These are phyloP conservation scores for Carapus acus DNA, from an alignment of 2,797 vertebrate genomes.

Conservation along the genomic window DNA sequence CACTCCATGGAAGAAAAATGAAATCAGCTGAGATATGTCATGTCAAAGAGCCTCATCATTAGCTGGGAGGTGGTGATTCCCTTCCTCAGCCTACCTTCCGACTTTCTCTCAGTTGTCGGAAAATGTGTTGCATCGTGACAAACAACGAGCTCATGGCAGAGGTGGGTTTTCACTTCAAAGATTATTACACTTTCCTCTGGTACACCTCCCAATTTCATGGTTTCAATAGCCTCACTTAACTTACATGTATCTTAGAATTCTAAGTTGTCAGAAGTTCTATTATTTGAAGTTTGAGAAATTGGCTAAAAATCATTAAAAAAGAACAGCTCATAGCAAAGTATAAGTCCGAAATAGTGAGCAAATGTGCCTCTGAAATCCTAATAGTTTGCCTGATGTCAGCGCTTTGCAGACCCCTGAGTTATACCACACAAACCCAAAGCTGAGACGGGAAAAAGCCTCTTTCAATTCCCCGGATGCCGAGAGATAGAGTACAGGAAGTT, in stretches of 20 bases:
- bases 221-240: no score
- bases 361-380: constrained; percentile 23
- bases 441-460: constrained; percentile 28
- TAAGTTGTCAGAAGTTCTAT: constrained; percentile 13
- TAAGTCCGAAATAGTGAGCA: constrained; percentile 29
- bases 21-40: constrained; percentile 50
- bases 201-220: no score
- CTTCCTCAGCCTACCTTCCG: constrained; percentile 41
- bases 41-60: constrained; percentile 63
- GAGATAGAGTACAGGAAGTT: constrained; percentile 40
- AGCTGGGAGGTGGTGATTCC: constrained; percentile 49
- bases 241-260: constrained; percentile 14
- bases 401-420: constrained; percentile 52
- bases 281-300: constrained; percentile 21
- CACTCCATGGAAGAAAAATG: constrained; percentile 26
- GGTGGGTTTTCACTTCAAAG: constrained; percentile 15
- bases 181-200: constrained; percentile 3
- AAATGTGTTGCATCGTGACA: constrained; percentile 47
- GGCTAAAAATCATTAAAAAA: constrained; percentile 15
- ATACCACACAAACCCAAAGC: constrained; percentile 42
- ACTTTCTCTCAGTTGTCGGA: constrained; percentile 31
- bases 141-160: constrained; percentile 32
- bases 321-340: constrained; percentile 18
- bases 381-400: constrained; percentile 59
- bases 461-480: constrained; percentile 56